Conservation (phyloP, 2,888 invertebrate genomes). For the Cerastis leucographa region DNA sequence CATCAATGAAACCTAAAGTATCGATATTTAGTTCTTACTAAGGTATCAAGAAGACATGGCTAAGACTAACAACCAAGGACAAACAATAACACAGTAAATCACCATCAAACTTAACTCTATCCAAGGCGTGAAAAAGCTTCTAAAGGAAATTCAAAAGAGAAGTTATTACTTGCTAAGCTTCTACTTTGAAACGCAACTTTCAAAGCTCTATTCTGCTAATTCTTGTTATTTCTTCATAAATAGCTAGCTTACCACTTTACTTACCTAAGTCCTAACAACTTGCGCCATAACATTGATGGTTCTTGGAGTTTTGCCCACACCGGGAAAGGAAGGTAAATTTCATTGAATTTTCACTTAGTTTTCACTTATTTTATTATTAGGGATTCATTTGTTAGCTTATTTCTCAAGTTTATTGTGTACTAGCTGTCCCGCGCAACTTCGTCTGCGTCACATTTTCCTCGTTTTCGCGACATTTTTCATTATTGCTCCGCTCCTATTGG, state of each 20-base stretch:
- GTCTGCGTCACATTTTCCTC: no score
- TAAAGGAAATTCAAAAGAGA: background rate
- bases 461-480: no score
- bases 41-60: background rate
- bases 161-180: background rate
- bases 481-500: no score
- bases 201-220: constrained; percentile 8
- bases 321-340: constrained; percentile 30
- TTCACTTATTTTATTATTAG: no score
- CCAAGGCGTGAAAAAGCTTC: background rate
- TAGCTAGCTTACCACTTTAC: constrained; percentile 29
- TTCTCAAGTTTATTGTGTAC: no score
- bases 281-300: constrained; percentile 29
- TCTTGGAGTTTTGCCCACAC: constrained; percentile 49
- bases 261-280: constrained; percentile 25
- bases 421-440: no score
- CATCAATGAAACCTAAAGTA: background rate
- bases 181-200: constrained; percentile 3
- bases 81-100: background rate
- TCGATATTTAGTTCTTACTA: background rate
- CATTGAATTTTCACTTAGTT: constrained; percentile 28
- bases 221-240: constrained; percentile 24
- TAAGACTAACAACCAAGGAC: background rate
- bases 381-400: no score
- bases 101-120: background rate